Conservation (phyloP, 2,888 invertebrate genomes). For the Cryptophagus acutangulus region DNA sequence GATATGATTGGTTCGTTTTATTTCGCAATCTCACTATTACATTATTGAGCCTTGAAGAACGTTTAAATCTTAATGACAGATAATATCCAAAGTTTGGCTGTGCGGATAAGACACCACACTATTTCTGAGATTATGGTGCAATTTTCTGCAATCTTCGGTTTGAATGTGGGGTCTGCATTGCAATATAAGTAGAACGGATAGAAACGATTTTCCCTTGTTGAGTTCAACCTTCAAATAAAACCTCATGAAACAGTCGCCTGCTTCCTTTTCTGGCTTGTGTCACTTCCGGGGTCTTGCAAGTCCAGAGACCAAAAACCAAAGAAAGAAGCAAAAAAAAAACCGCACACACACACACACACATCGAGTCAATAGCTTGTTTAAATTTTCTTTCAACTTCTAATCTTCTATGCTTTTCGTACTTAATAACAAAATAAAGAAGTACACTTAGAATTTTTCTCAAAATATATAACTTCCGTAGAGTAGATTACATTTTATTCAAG, state of each 20-base stretch:
- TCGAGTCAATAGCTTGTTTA: background rate
- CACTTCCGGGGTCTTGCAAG: conserved; percentile 30
- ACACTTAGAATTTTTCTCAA: too few species aligned
- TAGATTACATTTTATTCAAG: too few species aligned
- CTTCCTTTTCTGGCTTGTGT: conserved; percentile 39
- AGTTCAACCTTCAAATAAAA: conserved; percentile 39
- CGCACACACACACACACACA: too few species aligned
- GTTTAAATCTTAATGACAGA: conserved; percentile 18
- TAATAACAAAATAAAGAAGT: too few species aligned
- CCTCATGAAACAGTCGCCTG: conserved; percentile 37
- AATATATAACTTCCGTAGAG: too few species aligned
- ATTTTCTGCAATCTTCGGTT: conserved; percentile 30
- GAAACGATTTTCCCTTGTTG: conserved; percentile 39
- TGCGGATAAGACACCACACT: conserved; percentile 24
- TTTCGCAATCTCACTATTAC: too few species aligned
- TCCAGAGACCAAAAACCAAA: too few species aligned
- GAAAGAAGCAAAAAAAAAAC: background rate
- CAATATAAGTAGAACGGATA: conserved; percentile 38
- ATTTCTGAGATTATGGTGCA: conserved; percentile 32
- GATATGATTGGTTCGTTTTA: too few species aligned
- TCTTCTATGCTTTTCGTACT: too few species aligned
- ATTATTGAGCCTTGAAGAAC: too few species aligned
- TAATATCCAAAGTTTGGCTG: conserved; percentile 20
- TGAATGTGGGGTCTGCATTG: conserved; percentile 33
- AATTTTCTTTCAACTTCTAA: too few species aligned